These are phyloP conservation scores for Rutpela maculata DNA, from an alignment of 2,888 invertebrate species.

Conservation along the genomic window DNA sequence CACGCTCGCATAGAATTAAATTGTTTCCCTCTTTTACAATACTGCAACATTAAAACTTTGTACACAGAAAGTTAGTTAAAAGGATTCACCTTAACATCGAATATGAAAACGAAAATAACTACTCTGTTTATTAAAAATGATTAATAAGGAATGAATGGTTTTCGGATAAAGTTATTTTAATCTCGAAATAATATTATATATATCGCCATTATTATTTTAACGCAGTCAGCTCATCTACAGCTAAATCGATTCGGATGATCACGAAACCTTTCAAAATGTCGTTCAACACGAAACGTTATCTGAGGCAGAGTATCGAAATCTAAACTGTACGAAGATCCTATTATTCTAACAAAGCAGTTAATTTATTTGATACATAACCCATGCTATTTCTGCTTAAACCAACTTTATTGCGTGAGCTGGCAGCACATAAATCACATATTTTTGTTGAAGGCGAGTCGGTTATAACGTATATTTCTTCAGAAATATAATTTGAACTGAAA, in stretches of 20 bases:
- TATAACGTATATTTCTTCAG: slow-evolving; percentile 17
- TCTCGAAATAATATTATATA: slow-evolving; percentile 2
- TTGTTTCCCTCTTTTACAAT: slow-evolving; percentile 13
- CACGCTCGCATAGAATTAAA: slow-evolving; percentile 16
- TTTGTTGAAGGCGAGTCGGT: slow-evolving; percentile 15
- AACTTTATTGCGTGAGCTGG: slow-evolving; percentile 27
- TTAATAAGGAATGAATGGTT: background rate
- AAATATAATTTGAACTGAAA: slow-evolving; percentile 13
- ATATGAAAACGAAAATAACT: too few species aligned
- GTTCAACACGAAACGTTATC: slow-evolving; percentile 57
- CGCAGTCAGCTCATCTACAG: slow-evolving; percentile 30
- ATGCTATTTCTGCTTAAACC: slow-evolving; percentile 41
- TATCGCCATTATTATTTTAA: slow-evolving; percentile 9
- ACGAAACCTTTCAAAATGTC: slow-evolving; percentile 62
- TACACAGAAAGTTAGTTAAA: background rate
- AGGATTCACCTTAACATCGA: background rate
- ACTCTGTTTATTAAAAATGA: background rate
- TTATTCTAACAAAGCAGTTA: slow-evolving; percentile 50
- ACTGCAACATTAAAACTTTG: background rate
- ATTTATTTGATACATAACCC: slow-evolving; percentile 49
- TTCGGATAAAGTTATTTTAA: background rate
- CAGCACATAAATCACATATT: slow-evolving; percentile 24
- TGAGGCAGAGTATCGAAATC: slow-evolving; percentile 44
- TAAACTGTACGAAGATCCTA: slow-evolving; percentile 42
- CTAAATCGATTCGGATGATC: slow-evolving; percentile 55